These are phyloP conservation scores for Dryas iulia DNA, from an alignment of 1,140 invertebrate species.

Conservation along the genomic window DNA sequence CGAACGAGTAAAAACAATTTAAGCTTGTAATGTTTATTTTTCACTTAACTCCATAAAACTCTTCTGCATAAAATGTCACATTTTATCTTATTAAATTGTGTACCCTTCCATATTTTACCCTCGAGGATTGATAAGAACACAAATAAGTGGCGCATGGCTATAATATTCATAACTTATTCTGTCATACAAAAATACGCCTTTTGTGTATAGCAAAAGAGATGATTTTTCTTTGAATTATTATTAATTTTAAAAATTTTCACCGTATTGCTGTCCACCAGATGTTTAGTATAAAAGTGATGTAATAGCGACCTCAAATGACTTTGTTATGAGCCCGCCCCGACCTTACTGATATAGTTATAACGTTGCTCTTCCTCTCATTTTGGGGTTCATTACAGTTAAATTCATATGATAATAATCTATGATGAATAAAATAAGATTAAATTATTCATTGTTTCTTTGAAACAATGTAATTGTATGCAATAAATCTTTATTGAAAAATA, in stretches of 20 bases:
- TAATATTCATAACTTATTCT: not conserved
- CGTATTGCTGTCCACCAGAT: not conserved
- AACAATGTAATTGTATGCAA: no score
- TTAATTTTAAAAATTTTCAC: not conserved
- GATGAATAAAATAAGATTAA: no score
- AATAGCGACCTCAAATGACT: constrained; percentile 11
- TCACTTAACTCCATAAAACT: not conserved
- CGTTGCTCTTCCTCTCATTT: not conserved
- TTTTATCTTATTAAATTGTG: not conserved
- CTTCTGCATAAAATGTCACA: not conserved
- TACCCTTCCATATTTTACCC: not conserved
- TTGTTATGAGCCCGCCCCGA: not conserved
- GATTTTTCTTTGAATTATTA: not conserved
- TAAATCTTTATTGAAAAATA: no score
- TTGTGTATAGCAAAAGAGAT: not conserved
- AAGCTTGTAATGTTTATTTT: not conserved
- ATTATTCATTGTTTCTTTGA: no score
- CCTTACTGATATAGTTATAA: not conserved
- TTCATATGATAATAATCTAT: not conserved
- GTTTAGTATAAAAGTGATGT: constrained; percentile 11
- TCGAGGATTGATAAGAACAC: constrained; percentile 7
- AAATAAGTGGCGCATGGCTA: constrained; percentile 9
- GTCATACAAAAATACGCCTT: not conserved
- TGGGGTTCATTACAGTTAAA: not conserved
- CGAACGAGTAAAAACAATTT: not conserved